These are phyloP conservation scores for Gnathonemus longibarbis DNA, from an alignment of 2,113 vertebrate genomes.

Conservation along the genomic window DNA sequence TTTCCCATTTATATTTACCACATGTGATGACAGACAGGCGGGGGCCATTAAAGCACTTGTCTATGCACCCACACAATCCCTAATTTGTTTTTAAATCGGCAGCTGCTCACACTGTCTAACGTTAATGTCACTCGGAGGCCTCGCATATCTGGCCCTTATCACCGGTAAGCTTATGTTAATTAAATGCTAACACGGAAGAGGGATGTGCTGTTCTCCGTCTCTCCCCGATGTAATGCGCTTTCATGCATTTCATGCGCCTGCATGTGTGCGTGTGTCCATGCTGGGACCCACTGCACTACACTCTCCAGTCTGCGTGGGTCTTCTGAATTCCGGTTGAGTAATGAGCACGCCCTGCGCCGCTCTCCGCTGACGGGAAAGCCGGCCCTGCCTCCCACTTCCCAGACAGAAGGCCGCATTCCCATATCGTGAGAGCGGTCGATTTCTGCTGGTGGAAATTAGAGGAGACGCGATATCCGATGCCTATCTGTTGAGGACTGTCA, in stretches of 20 bases:
- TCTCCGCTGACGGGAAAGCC: background rate
- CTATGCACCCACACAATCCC: constrained; percentile 29
- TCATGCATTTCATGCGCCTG: background rate
- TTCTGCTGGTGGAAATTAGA: background rate
- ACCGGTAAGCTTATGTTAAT: constrained; percentile 39
- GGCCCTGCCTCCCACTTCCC: background rate
- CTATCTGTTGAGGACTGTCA: background rate
- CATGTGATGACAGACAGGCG: background rate
- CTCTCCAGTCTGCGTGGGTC: background rate
- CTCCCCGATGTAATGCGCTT: background rate
- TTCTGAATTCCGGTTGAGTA: background rate
- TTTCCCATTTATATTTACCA: background rate
- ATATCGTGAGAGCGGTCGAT: background rate
- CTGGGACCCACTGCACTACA: background rate
- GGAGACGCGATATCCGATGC: background rate
- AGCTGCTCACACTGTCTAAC: constrained; percentile 28
- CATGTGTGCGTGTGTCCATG: background rate
- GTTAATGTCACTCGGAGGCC: constrained; percentile 32
- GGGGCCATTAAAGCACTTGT: constrained; percentile 31
- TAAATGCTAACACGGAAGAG: constrained; percentile 37
- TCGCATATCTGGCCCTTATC: constrained; percentile 38
- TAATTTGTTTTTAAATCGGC: constrained; percentile 21
- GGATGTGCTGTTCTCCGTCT: background rate
- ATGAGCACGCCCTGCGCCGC: background rate
- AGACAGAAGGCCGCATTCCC: background rate